Conservation (phyloP, 2,888 invertebrate genomes). For the Plebejus melissa region DNA sequence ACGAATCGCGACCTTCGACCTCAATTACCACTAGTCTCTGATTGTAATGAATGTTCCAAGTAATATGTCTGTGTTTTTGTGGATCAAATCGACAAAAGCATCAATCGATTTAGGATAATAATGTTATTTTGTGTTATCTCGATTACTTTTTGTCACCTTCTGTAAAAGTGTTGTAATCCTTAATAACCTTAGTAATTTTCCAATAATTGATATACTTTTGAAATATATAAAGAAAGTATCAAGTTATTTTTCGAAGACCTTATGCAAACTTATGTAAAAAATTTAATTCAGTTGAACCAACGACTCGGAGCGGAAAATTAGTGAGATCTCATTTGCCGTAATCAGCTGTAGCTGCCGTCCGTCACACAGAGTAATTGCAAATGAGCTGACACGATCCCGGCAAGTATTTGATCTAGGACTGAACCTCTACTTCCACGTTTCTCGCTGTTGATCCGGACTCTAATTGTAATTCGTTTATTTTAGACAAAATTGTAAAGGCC, state of each 20-base stretch:
- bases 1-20: conserved; percentile 15
- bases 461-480: not conserved
- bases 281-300: not conserved
- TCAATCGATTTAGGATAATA: not conserved
- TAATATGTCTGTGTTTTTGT: conserved; percentile 5
- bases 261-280: conserved; percentile 10
- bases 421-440: not conserved
- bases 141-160: no score
- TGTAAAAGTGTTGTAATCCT: no score
- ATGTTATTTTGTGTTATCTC: not conserved
- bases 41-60: conserved; percentile 18
- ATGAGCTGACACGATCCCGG: conserved; percentile 41
- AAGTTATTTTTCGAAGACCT: not conserved
- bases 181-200: no score
- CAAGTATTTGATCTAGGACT: conserved; percentile 2
- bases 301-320: conserved; percentile 42
- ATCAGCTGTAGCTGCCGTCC: conserved; percentile 45
- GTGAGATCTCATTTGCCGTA: conserved; percentile 49
- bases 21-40: conserved; percentile 3
- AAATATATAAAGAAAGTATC: no score
- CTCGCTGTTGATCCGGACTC: not conserved
- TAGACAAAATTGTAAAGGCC: no score
- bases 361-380: conserved; percentile 46
- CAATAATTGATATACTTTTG: no score
- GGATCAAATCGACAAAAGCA: no score